These are phyloP conservation scores for Narcine bancroftii DNA, from an alignment of 2,113 vertebrate species.

Conservation along the genomic window DNA sequence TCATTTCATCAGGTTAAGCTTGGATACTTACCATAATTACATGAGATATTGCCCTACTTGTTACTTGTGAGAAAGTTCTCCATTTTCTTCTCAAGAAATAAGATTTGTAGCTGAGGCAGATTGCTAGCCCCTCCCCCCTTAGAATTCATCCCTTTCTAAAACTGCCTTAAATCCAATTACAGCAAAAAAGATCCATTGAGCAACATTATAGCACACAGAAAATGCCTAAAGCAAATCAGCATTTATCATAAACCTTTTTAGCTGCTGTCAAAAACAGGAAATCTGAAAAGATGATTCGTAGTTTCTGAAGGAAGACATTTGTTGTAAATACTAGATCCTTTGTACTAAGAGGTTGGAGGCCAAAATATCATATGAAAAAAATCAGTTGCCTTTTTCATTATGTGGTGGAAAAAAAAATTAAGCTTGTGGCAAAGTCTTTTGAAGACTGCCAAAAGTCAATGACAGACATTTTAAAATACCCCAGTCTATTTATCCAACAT, in stretches of 20 bases:
- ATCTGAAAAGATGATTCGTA: slow-evolving; percentile 36
- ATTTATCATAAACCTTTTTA: slow-evolving; percentile 33
- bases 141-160: slow-evolving; percentile 24
- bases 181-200: slow-evolving; percentile 20
- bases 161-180: slow-evolving; percentile 27
- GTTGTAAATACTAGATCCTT: slow-evolving; percentile 35
- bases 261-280: slow-evolving; percentile 37
- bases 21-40: slow-evolving; percentile 3
- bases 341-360: slow-evolving; percentile 36
- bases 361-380: slow-evolving; percentile 28
- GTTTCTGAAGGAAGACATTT: slow-evolving; percentile 38
- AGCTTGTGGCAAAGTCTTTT: slow-evolving; percentile 37
- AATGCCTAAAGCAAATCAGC: slow-evolving; percentile 35
- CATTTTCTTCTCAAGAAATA: background rate
- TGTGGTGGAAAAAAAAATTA: slow-evolving; percentile 28
- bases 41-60: slow-evolving; percentile 15
- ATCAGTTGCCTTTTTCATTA: slow-evolving; percentile 32
- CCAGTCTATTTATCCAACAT: slow-evolving; percentile 36
- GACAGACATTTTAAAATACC: slow-evolving; percentile 34
- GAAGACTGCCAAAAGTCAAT: slow-evolving; percentile 37
- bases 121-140: background rate
- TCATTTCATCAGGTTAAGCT: background rate
- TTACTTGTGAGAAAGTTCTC: slow-evolving; percentile 23
- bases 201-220: slow-evolving; percentile 32
- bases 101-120: slow-evolving; percentile 26